A percentile compares a stretch with the other conserved stretches of the same genome.
Conservation (phyloP, 1,140 invertebrate species). For the Drosophila ironensis region DNA sequence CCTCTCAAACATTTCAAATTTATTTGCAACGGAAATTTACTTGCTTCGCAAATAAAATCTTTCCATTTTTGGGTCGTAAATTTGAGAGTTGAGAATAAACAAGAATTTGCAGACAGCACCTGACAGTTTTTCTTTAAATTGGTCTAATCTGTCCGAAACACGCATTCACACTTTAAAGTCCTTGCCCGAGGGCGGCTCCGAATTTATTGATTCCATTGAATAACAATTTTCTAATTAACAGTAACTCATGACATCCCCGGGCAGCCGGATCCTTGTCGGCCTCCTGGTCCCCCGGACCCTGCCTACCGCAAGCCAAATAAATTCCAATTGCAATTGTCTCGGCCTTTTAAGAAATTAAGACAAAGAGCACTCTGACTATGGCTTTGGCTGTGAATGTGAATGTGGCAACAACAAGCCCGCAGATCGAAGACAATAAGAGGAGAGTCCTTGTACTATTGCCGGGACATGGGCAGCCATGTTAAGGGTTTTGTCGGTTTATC, state of each 20-base stretch:
- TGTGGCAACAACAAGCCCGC: conserved; percentile 5
- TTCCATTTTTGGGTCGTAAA: neutral
- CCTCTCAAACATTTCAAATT: neutral
- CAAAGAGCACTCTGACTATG: too few relatives aligned
- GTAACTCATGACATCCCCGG: conserved; percentile 45
- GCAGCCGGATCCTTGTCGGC: neutral
- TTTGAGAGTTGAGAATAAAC: conserved; percentile 9
- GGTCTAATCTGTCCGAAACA: neutral
- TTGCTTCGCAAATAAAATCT: neutral
- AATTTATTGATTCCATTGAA: conserved; percentile 21
- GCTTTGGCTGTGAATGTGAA: too few relatives aligned
- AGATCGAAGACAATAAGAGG: conserved; percentile 3
- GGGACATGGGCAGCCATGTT: neutral
- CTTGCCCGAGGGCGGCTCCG: too few relatives aligned
- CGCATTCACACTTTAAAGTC: conserved; percentile 5
- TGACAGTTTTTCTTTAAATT: conserved; percentile 3
- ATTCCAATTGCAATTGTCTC: conserved; percentile 65
- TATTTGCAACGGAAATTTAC: neutral
- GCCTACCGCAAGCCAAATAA: conserved; percentile 30
- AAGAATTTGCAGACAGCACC: neutral
- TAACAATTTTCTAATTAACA: conserved; percentile 71
- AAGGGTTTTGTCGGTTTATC: conserved; percentile 20
- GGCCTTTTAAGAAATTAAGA: conserved; percentile 42
- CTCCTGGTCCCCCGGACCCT: conserved; percentile 10
- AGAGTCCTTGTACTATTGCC: too few relatives aligned